phyloP scores from a whole-genome alignment of 2,888 invertebrate species.

The Chrysodeixis includens region DNA sequence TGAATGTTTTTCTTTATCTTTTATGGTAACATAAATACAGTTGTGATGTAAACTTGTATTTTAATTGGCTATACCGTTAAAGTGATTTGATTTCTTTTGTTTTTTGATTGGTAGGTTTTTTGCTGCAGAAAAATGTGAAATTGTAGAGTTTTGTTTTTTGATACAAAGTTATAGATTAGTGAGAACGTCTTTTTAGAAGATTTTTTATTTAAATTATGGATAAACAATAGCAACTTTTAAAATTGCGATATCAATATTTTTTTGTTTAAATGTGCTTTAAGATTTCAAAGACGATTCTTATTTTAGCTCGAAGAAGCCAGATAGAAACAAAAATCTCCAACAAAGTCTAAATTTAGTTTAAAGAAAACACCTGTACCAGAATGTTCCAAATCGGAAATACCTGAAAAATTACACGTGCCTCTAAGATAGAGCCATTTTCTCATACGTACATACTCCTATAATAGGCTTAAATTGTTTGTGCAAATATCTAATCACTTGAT shows the following conservation, averaged over 20 bases:
- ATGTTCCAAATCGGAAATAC: neutral
- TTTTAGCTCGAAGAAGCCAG: neutral
- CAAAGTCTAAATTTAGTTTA: neutral
- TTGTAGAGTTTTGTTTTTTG: neutral
- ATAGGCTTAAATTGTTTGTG: conserved; percentile 17
- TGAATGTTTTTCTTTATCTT: too few relatives aligned
- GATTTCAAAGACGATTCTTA: neutral
- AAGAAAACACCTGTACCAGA: neutral
- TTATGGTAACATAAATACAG: neutral
- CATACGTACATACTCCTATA: neutral
- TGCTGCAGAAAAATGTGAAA: neutral
- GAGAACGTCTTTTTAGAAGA: too few relatives aligned
- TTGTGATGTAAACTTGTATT: neutral
- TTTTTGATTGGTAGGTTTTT: neutral
- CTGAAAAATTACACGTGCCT: neutral
- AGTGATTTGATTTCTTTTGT: neutral
- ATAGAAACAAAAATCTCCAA: neutral
- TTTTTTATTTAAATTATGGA: neutral
- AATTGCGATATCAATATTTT: too few relatives aligned
- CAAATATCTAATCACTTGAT: conserved; percentile 26
- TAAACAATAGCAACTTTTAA: neutral
- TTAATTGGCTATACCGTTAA: neutral
- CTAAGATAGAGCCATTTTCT: neutral
- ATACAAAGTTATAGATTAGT: too few relatives aligned
- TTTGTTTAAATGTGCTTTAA: neutral